Evolutionary conservation across 2,113 vertebrate species (phyloP).

Genomic region (Octodon degus): DNA sequence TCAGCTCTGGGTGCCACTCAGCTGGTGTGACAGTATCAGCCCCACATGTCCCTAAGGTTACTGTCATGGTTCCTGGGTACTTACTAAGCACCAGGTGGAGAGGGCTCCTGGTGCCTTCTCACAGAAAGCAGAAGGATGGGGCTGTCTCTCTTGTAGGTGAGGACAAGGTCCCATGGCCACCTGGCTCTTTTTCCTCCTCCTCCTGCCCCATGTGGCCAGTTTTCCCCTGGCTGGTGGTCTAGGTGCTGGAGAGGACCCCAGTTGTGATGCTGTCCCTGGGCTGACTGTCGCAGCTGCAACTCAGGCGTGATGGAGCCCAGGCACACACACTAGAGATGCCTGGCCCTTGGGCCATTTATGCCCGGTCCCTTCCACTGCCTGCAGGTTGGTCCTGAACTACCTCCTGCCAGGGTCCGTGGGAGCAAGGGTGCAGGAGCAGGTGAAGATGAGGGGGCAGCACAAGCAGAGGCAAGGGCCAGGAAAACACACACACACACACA

Average conservation of each 20-base stretch:
- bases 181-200: neutral
- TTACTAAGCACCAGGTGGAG: neutral
- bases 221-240: neutral
- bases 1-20: neutral
- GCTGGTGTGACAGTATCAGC: neutral
- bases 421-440: neutral
- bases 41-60: neutral
- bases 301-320: neutral
- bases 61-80: accelerated
- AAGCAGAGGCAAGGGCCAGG: neutral
- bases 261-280: neutral
- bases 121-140: neutral
- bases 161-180: neutral
- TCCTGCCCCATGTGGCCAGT: accelerated
- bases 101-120: neutral
- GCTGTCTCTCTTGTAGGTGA: neutral
- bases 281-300: neutral
- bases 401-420: neutral
- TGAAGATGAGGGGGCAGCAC: neutral
- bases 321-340: neutral
- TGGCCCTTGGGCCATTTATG: neutral
- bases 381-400: neutral
- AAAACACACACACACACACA: no score
- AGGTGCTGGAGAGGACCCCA: neutral
- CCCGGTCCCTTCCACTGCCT: neutral